Evolutionary conservation across 2,888 invertebrate genomes (phyloP), one percentile per base, ranked within the genome.

Genomic region (Osmoderma eremita): DNA sequence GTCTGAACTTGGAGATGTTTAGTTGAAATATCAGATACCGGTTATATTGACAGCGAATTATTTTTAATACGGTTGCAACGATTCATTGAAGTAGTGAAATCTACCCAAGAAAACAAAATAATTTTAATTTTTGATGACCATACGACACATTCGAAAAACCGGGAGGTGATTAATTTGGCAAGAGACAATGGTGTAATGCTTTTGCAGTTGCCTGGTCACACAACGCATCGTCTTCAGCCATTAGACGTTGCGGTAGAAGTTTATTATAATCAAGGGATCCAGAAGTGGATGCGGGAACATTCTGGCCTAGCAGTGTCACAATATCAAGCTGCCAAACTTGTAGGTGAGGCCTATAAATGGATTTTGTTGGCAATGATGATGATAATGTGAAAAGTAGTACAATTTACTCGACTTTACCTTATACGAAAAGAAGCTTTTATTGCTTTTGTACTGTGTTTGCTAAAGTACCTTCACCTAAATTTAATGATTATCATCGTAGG

Each of bases 71-170:
- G 62, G 45, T 48, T 67, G 13, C 49, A 68, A 41, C 62, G 68
- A 67, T 73, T 82, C 79, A 79, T 81, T 79, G 79, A 71, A 67
- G 41, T 65, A 48, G 69, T 70, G 10, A 70, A 69, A 39, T 41
- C 69, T 36, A 67, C 66, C 48, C 49, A 50, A 49, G 69, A 74
- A 53, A 39, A 68, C 12, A 65, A 72, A 49, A 70, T 75, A 22
- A 65, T 75, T 17, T 68, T 75, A 6, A 8, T 74, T 42, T 65
- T 76, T 10, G 73, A 75, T 69, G 73, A 72, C 5, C 75, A 76
- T 66, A 63, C 71, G 24, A 73, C 72, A 75, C n/a, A n/a, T 45
- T 65, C 68, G 4, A 74, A 70, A 50, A 75, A 73, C 54, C 56
- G 72, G 12, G 72, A 71, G 15, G 73, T 73, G 18, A n/a, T 76